phyloP scores from a whole-genome alignment of 2,113 vertebrate genomes.

The Empidonax traillii region DNA sequence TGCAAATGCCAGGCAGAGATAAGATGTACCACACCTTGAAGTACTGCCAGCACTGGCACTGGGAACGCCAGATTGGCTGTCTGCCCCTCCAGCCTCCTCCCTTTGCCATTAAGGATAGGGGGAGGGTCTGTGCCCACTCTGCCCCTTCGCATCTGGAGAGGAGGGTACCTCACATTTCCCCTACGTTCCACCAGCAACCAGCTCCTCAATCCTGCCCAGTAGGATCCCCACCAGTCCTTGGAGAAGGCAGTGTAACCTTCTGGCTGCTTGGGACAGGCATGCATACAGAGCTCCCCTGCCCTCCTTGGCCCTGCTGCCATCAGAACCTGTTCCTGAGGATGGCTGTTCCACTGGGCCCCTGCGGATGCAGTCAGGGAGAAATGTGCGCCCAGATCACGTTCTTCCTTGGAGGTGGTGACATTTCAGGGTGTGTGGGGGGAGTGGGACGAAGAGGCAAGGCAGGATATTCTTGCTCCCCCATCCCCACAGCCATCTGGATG shows the following conservation, averaged over 20 bases:
- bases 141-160: fast-evolving
- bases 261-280: background rate
- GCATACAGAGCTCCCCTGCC: background rate
- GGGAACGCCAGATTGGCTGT: background rate
- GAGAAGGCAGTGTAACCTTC: background rate
- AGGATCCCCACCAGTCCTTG: background rate
- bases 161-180: background rate
- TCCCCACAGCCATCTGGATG: slow-evolving; percentile 59
- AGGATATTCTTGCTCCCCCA: slow-evolving; percentile 27
- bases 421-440: slow-evolving; percentile 15
- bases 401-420: slow-evolving; percentile 30
- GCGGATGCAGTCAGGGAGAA: background rate
- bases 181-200: fast-evolving
- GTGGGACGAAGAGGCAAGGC: background rate
- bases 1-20: slow-evolving; percentile 50
- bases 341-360: background rate
- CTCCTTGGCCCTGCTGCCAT: background rate
- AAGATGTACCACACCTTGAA: slow-evolving; percentile 32
- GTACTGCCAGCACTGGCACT: slow-evolving; percentile 22
- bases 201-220: background rate
- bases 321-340: background rate
- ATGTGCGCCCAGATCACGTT: background rate
- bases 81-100: background rate
- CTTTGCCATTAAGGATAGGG: background rate
- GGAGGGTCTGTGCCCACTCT: background rate